Percentiles rank a stretch among this genome's conserved stretches.
Conservation (phyloP, 2,888 invertebrate species). For the Philhelius pedissequus region DNA sequence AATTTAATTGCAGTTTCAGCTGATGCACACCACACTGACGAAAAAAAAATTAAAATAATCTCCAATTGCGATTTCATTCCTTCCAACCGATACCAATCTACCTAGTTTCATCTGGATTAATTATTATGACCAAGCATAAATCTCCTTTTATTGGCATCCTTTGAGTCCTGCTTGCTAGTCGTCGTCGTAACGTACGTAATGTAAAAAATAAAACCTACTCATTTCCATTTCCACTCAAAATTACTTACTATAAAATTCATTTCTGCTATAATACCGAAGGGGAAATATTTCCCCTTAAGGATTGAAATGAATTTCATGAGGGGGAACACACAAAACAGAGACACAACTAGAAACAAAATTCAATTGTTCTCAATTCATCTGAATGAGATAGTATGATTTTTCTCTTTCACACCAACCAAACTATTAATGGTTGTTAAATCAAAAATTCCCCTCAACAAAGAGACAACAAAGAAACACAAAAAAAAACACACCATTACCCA, state of each 20-base stretch:
- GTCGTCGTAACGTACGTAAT: too few species aligned
- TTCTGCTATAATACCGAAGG: slow-evolving; percentile 46
- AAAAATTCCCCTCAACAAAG: slow-evolving; percentile 37
- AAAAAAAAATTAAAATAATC: neutral
- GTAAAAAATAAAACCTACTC: slow-evolving; percentile 16
- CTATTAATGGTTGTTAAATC: neutral
- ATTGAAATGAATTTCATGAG: slow-evolving; percentile 41
- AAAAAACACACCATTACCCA: slow-evolving; percentile 50
- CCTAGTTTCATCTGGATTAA: slow-evolving; percentile 42
- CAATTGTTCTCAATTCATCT: neutral
- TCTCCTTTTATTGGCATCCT: slow-evolving; percentile 56
- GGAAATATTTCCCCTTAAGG: slow-evolving; percentile 60
- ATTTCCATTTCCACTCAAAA: neutral
- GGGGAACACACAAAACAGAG: slow-evolving; percentile 55
- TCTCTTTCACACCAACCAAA: neutral
- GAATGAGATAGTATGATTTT: neutral
- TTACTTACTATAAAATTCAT: slow-evolving; percentile 63
- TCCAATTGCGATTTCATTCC: slow-evolving; percentile 14
- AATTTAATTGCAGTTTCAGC: slow-evolving; percentile 74
- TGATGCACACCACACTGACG: neutral
- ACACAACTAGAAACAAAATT: neutral
- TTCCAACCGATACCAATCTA: neutral
- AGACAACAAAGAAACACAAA: slow-evolving; percentile 17
- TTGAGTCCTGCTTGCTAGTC: slow-evolving; percentile 59
- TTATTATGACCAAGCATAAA: slow-evolving; percentile 58